These are phyloP conservation scores for Erannis defoliaria DNA, from an alignment of 2,888 invertebrate species.

Conservation along the genomic window DNA sequence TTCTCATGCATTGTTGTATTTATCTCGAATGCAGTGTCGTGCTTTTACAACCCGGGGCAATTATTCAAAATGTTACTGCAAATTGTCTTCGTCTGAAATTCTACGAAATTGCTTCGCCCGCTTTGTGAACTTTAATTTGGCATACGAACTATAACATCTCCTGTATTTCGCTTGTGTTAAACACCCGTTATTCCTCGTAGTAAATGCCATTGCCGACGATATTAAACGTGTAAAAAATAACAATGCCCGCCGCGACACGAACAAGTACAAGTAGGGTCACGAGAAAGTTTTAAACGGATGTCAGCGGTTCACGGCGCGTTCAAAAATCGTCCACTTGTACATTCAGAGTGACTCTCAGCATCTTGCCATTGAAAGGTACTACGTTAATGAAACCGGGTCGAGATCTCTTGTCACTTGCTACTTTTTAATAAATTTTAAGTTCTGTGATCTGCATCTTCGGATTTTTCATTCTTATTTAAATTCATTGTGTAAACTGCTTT, in stretches of 20 bases:
- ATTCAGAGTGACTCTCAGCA: slow-evolving; percentile 47
- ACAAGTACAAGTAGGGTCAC: slow-evolving; percentile 51
- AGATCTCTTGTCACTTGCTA: slow-evolving; percentile 42
- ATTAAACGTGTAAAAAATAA: slow-evolving; percentile 41
- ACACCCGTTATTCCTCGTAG: slow-evolving; percentile 29
- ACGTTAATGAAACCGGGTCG: slow-evolving; percentile 75
- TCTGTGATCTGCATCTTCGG: slow-evolving; percentile 4
- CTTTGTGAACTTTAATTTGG: slow-evolving; percentile 9
- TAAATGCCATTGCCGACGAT: slow-evolving; percentile 31
- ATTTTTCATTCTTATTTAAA: background rate
- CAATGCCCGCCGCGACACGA: slow-evolving; percentile 36
- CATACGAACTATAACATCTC: background rate
- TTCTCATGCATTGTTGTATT: slow-evolving; percentile 14
- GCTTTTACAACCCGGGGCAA: slow-evolving; percentile 14
- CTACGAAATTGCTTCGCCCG: slow-evolving; percentile 10
- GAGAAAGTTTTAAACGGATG: slow-evolving; percentile 65
- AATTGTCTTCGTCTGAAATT: slow-evolving; percentile 21
- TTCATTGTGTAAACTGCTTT: background rate
- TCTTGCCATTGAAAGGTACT: slow-evolving; percentile 37
- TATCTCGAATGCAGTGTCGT: slow-evolving; percentile 21
- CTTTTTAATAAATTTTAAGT: slow-evolving; percentile 11
- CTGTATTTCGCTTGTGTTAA: slow-evolving; percentile 12
- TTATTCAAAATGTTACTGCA: slow-evolving; percentile 8
- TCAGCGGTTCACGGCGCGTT: slow-evolving; percentile 53
- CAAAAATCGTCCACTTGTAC: slow-evolving; percentile 67